Evolutionary conservation across 2,797 vertebrate genomes (phyloP).

Genomic region (Anguilla marmorata): DNA sequence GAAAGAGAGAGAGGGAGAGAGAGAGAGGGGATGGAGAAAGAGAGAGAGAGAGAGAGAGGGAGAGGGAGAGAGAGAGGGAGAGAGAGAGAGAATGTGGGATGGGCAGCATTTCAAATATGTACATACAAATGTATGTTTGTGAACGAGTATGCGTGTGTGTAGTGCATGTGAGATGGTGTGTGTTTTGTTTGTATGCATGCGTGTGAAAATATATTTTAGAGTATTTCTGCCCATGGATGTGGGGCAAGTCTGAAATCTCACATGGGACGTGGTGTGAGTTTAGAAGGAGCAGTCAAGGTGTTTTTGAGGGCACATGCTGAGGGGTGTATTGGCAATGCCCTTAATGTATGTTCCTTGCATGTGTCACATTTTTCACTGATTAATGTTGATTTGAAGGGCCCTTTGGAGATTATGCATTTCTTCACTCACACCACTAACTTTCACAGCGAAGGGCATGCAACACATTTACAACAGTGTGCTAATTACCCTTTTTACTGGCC

Average conservation of each 20-base stretch:
- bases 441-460: background rate
- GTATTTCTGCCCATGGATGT: background rate
- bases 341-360: background rate
- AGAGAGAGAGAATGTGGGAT: no score
- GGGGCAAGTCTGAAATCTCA: constrained; percentile 4
- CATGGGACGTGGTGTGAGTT: background rate
- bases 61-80: background rate
- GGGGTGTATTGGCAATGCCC: background rate
- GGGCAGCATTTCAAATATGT: no score
- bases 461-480: constrained; percentile 15
- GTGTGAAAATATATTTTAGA: no score
- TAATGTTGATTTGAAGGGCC: background rate
- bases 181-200: no score
- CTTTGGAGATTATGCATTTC: background rate
- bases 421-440: constrained; percentile 11
- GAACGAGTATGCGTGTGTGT: no score
- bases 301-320: background rate
- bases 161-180: no score
- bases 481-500: constrained; percentile 25
- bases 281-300: background rate
- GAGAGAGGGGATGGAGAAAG: background rate
- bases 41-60: background rate
- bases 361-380: background rate
- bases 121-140: no score
- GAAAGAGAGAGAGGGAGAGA: background rate